These are phyloP conservation scores for Nothobranchius furzeri DNA, from an alignment of 2,113 vertebrate genomes.

Conservation along the genomic window DNA sequence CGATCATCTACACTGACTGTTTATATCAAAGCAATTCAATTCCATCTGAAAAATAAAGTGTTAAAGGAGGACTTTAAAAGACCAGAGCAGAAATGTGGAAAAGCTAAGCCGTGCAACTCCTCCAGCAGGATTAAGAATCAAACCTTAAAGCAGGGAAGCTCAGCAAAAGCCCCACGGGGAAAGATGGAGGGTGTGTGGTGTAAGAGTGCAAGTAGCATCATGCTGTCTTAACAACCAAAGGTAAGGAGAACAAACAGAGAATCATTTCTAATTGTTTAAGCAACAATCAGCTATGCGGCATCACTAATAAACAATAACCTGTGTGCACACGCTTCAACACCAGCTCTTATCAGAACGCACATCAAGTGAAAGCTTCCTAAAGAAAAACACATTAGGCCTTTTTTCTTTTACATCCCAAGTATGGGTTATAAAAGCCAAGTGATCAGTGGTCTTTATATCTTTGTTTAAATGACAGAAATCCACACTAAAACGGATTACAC, in stretches of 20 bases:
- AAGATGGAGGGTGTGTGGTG: not conserved
- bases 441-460: no score
- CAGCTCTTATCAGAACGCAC: not conserved
- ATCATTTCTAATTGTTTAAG: slow-evolving; percentile 58
- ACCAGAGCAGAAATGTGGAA: slow-evolving; percentile 45
- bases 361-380: not conserved
- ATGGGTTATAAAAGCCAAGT: not conserved
- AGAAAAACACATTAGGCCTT: not conserved
- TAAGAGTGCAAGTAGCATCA: slow-evolving; percentile 48
- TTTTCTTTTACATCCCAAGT: not conserved
- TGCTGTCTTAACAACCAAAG: slow-evolving; percentile 9
- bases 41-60: no score
- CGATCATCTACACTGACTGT: no score
- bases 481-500: no score
- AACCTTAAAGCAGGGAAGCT: slow-evolving; percentile 46
- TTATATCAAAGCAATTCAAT: no score
- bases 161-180: slow-evolving; percentile 38
- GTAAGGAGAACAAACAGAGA: slow-evolving; percentile 13
- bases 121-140: slow-evolving; percentile 45
- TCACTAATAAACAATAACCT: slow-evolving; percentile 20
- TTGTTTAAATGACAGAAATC: no score
- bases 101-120: slow-evolving; percentile 63
- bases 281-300: slow-evolving; percentile 11
- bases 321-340: slow-evolving; percentile 29
- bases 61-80: no score